These are phyloP conservation scores for Hypsibius dujardini DNA, from an alignment of 1,140 invertebrate genomes.

Conservation along the genomic window DNA sequence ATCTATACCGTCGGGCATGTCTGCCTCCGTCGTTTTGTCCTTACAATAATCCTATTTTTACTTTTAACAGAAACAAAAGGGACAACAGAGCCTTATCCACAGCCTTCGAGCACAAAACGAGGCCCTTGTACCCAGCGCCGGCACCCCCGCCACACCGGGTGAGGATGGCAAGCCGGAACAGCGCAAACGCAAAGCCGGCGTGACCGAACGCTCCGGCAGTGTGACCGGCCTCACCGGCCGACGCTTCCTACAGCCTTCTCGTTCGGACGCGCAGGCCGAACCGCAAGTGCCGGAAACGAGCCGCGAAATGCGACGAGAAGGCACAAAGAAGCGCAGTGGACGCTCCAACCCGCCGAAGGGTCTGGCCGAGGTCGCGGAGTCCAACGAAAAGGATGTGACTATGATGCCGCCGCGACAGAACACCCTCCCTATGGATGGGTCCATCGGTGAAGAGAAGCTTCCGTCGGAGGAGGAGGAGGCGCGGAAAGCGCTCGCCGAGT, in stretches of 20 bases:
- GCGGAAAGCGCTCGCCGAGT: neutral
- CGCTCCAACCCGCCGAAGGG: neutral
- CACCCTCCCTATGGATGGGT: neutral
- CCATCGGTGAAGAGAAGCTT: neutral
- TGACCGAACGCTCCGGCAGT: neutral
- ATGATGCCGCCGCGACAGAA: neutral
- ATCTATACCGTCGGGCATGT: no score
- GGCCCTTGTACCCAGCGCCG: neutral
- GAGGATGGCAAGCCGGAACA: neutral
- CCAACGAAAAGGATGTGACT: neutral
- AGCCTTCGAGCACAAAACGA: neutral
- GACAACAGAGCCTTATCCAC: conserved; percentile 5
- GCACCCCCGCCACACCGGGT: neutral
- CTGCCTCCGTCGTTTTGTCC: no score
- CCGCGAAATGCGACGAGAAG: neutral
- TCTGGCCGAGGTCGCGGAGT: neutral
- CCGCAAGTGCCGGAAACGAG: neutral
- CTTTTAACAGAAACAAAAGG: conserved; percentile 10
- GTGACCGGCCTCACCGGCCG: neutral
- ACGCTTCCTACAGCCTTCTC: neutral
- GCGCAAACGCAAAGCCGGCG: conserved; percentile 3
- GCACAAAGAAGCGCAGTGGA: neutral
- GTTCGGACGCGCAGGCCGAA: conserved; percentile 3
- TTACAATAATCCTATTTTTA: no score
- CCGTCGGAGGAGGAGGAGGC: neutral